These are phyloP conservation scores for Morpho helenor DNA, from an alignment of 2,888 invertebrate genomes.

Conservation along the genomic window DNA sequence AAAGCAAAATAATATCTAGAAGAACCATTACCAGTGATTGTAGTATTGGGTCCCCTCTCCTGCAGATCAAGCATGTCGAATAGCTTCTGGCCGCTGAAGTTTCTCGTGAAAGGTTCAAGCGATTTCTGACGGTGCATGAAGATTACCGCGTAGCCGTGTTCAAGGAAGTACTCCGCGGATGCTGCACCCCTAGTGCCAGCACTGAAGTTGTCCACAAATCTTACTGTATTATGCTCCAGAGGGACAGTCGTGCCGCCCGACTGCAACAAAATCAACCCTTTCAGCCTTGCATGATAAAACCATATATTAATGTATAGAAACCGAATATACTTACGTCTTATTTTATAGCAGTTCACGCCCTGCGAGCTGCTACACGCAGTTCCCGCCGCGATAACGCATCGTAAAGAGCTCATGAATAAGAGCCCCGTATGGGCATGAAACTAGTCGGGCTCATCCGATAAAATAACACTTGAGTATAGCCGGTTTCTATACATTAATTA, in stretches of 20 bases:
- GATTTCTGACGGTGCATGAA: slow-evolving; percentile 95
- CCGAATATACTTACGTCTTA: no score
- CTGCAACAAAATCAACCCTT: slow-evolving; percentile 59
- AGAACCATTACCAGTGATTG: slow-evolving; percentile 77
- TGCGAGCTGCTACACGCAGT: no score
- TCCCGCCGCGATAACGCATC: no score
- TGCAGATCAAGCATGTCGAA: slow-evolving; percentile 87
- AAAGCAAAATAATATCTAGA: neutral
- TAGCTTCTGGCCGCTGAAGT: slow-evolving; percentile 88
- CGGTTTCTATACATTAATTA: no score
- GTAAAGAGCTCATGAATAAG: no score
- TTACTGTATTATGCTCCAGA: slow-evolving; percentile 96
- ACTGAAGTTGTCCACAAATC: slow-evolving; percentile 99
- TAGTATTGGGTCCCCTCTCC: slow-evolving; percentile 81
- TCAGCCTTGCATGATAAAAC: no score
- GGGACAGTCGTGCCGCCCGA: slow-evolving; percentile 99
- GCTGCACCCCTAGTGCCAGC: slow-evolving; percentile 96
- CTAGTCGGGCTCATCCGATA: no score
- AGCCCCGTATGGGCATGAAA: no score
- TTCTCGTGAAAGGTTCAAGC: slow-evolving; percentile 93
- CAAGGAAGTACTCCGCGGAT: slow-evolving; percentile 97
- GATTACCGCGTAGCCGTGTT: slow-evolving; percentile 91
- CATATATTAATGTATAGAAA: no score
- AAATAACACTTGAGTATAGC: no score
- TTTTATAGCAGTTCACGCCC: no score